phyloP scores from a whole-genome alignment of 53 echinoderm and acorn worm genomes.

The Paracentrotus lividus region DNA sequence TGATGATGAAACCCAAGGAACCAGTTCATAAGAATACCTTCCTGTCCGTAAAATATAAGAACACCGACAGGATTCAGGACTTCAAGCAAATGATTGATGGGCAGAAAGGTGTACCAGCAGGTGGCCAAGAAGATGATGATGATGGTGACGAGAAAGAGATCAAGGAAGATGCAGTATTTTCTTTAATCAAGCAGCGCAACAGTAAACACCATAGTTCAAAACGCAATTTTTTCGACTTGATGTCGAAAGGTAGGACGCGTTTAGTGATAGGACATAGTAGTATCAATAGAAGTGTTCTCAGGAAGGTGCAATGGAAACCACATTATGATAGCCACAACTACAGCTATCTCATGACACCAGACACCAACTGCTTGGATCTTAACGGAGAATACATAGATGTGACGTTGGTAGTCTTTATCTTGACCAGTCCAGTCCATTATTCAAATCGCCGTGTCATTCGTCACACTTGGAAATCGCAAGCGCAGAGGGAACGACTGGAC shows the following conservation, averaged over 20 bases:
- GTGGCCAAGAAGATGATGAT: not conserved
- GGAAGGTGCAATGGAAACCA: constrained; percentile 35
- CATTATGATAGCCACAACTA: constrained; percentile 41
- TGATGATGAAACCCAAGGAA: not conserved
- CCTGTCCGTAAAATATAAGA: constrained; percentile 27
- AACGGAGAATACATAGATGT: not conserved
- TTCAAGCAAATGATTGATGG: not conserved
- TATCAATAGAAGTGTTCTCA: constrained; percentile 26
- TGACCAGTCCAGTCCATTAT: constrained; percentile 50
- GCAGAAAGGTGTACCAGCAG: not conserved
- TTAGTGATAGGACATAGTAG: not conserved
- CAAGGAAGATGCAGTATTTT: not conserved
- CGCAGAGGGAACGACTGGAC: not conserved
- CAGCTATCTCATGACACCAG: constrained; percentile 36
- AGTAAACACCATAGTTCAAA: not conserved
- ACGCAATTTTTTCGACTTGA: not conserved
- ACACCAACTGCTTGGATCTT: constrained; percentile 1
- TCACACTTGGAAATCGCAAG: constrained; percentile 3
- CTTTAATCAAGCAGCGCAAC: not conserved
- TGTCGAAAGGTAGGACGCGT: not conserved
- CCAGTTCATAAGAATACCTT: constrained; percentile 6
- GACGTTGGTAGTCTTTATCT: constrained; percentile 15
- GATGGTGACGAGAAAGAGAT: not conserved
- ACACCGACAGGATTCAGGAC: not conserved
- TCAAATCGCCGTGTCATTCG: constrained; percentile 42